Evolutionary conservation across 2,888 invertebrate genomes (phyloP), one percentile per base, ranked within the genome.

Genomic region (Tachina fera): DNA sequence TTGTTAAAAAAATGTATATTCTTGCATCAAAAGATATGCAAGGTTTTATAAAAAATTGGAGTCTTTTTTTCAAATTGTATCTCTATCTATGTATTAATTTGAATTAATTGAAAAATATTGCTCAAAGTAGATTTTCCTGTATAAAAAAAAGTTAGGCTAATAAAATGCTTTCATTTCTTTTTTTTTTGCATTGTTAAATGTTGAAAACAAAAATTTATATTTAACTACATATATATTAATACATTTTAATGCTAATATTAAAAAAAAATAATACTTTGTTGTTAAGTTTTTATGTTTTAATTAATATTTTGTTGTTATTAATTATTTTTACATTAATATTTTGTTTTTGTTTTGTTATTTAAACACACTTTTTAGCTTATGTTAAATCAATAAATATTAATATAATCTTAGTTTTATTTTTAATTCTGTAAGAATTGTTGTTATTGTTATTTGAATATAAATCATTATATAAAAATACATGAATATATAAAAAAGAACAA

Each of bases 111-210:
- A 43, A 9, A 72, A 67, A 39, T 58, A 63, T 11, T 84, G 70
- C 61, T 76, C 75, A 67, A 84, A 84, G 75, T 75, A 80, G 76
- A 80, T 80, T 84, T 80, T 80, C 75, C 63, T 79, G 8, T n/a
- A 31, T 22, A 49, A 19, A 45, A 39, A 45, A 67, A 49, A 14
- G n/a, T 58, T 60, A 56, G 56, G 31, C 56, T 56, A 60, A 60
- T 1, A 60, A 60, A 45, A 31, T 43, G 43, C 6, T 71, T 47
- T 58, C 43, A n/a, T 49, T 47, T 60, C 1, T n/a, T 19, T 63
- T 43, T 2, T 31, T 31, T 31, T 61, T 89, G n/a, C 87, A 87
- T 90, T 90, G 89, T 90, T 90, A 88, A 87, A 84, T 83, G 53
- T 75, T 75, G 11, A 72, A 31, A 56, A 71, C 14, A 60, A 45